Evolutionary conservation across 2,797 vertebrate genomes (phyloP).

Genomic region (Tiaroga cobitis): DNA sequence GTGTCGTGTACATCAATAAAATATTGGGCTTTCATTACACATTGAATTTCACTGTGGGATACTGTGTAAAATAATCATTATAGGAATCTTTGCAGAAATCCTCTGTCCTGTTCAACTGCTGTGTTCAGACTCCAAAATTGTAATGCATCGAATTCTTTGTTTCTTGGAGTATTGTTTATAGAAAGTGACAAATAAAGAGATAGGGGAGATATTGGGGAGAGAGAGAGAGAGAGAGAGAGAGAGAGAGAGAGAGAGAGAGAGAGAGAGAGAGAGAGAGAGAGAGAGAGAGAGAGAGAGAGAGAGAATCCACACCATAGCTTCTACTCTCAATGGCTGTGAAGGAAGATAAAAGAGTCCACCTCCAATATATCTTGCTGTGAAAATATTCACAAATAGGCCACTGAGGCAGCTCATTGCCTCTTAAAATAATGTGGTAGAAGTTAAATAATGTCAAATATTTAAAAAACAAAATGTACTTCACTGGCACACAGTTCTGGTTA

Average conservation of each 20-base stretch:
- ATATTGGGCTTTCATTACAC: background rate
- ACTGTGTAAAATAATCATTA: background rate
- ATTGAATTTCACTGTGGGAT: background rate
- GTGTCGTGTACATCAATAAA: background rate
- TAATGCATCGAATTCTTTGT: background rate
- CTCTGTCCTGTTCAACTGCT: background rate
- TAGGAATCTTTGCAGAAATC: background rate
- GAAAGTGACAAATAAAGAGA: background rate
- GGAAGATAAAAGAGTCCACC: slow-evolving; percentile 30
- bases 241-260: slow-evolving; percentile 12
- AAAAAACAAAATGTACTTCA: slow-evolving; percentile 4
- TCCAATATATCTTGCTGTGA: slow-evolving; percentile 15
- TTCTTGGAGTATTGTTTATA: background rate
- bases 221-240: slow-evolving; percentile 11
- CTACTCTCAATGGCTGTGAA: slow-evolving; percentile 20
- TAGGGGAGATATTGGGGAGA: background rate
- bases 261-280: slow-evolving; percentile 13
- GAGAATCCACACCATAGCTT: slow-evolving; percentile 46
- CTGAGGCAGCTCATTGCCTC: slow-evolving; percentile 18
- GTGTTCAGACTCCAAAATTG: background rate
- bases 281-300: slow-evolving; percentile 13
- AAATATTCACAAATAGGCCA: slow-evolving; percentile 26
- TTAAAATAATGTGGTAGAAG: slow-evolving; percentile 15
- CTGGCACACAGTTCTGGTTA: slow-evolving; percentile 42
- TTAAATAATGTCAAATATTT: no score